These are phyloP conservation scores for Oxyruncus cristatus DNA, from an alignment of 2,113 vertebrate species.

Conservation along the genomic window DNA sequence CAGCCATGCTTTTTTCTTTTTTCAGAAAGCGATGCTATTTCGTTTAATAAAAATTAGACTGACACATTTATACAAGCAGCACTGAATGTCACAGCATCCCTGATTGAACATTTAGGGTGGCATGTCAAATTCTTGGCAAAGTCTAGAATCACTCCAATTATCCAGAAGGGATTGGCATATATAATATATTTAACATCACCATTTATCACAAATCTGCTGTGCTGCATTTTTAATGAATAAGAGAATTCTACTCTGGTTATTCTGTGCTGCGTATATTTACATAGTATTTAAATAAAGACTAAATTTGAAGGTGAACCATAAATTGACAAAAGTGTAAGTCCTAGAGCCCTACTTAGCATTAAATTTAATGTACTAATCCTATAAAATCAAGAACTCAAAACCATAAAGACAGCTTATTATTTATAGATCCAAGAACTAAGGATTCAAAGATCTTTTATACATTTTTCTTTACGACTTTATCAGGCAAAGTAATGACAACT, in stretches of 20 bases:
- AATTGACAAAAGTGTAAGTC: background rate
- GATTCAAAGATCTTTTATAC: background rate
- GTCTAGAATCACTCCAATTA: conserved; percentile 14
- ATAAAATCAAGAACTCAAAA: background rate
- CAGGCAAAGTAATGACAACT: background rate
- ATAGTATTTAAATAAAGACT: background rate
- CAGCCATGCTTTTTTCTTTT: background rate
- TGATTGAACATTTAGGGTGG: conserved; percentile 32
- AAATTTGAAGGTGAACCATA: background rate
- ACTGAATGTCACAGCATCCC: conserved; percentile 28
- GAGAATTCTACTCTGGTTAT: background rate
- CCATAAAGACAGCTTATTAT: background rate
- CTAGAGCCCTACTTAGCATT: background rate
- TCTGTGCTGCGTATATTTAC: background rate
- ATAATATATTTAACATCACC: background rate
- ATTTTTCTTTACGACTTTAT: background rate
- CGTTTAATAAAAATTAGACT: conserved; percentile 12
- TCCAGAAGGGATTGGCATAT: conserved; percentile 18
- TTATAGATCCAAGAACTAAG: background rate
- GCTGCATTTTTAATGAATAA: conserved; percentile 26
- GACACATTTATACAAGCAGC: background rate
- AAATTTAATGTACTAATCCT: background rate
- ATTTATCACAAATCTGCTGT: conserved; percentile 31
- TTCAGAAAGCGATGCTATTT: background rate
- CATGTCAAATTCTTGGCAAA: conserved; percentile 41